Evolutionary conservation across 2,888 invertebrate species (phyloP).

Genomic region (Caenorhabditis japonica): DNA sequence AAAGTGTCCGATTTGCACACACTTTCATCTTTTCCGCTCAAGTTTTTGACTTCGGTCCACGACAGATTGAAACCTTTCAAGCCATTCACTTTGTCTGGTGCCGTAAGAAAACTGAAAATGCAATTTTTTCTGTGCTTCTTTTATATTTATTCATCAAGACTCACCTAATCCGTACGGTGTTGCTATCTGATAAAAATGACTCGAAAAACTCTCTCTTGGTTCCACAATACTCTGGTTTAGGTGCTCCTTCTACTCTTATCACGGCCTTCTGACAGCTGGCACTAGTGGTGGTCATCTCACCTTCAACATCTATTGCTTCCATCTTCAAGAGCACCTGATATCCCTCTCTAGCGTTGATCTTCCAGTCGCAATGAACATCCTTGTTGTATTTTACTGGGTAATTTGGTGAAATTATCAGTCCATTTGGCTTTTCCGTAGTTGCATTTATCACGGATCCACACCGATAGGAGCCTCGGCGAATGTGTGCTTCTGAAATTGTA

Average conservation of each 20-base stretch:
- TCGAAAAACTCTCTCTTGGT: constrained; percentile 48
- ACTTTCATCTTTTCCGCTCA: constrained; percentile 57
- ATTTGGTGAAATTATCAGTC: constrained; percentile 84
- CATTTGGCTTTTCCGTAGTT: constrained; percentile 52
- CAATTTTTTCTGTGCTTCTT: too few relatives aligned
- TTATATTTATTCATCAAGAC: background rate
- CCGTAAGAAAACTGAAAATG: constrained; percentile 71
- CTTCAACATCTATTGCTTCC: constrained; percentile 92
- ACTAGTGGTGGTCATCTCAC: constrained; percentile 78
- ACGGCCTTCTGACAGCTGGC: constrained; percentile 68
- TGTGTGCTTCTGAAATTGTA: constrained; percentile 31
- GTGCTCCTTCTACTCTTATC: constrained; percentile 53
- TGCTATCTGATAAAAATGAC: constrained; percentile 48
- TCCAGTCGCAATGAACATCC: constrained; percentile 95
- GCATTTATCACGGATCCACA: constrained; percentile 56
- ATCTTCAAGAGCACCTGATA: constrained; percentile 87
- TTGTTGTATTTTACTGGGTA: constrained; percentile 89
- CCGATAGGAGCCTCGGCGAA: constrained; percentile 35
- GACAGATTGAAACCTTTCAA: constrained; percentile 76
- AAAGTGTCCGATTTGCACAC: constrained; percentile 79
- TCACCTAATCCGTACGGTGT: constrained; percentile 55
- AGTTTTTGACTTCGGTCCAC: constrained; percentile 74
- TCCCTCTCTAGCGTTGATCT: constrained; percentile 81
- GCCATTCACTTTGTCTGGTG: constrained; percentile 76
- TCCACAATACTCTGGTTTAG: constrained; percentile 61